Percentiles rank a stretch among this genome's conserved stretches.
Conservation (phyloP, 1,140 invertebrate species). For the Caenorhabditis briggsae region DNA sequence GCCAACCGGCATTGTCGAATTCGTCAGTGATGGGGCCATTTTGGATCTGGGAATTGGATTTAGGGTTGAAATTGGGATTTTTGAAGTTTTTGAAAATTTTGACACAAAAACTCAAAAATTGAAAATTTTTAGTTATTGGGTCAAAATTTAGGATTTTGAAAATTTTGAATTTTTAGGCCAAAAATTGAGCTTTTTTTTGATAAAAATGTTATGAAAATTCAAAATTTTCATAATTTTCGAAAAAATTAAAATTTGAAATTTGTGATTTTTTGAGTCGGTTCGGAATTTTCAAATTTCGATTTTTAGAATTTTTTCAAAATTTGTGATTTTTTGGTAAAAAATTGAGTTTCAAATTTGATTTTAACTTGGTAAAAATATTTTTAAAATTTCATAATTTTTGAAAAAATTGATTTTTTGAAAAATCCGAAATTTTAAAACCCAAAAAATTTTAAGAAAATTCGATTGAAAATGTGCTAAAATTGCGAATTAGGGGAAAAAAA, state of each 20-base stretch:
- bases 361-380: slow-evolving; percentile 15
- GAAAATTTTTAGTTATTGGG: too few relatives aligned
- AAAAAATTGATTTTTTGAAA: background rate
- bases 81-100: background rate
- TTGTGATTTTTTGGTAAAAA: too few relatives aligned
- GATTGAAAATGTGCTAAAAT: background rate
- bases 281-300: too few relatives aligned
- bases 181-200: background rate
- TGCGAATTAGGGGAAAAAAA: too few relatives aligned
- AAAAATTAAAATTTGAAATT: slow-evolving; percentile 31
- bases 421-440: too few relatives aligned
- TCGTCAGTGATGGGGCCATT: slow-evolving; percentile 47
- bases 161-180: background rate
- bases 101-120: too few relatives aligned
- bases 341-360: too few relatives aligned
- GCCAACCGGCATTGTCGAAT: slow-evolving; percentile 57
- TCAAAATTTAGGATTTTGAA: too few relatives aligned
- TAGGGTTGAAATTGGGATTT: too few relatives aligned
- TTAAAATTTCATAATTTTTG: background rate
- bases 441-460: too few relatives aligned
- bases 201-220: background rate
- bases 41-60: slow-evolving; percentile 32
- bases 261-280: background rate
- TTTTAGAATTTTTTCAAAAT: too few relatives aligned
- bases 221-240: background rate